Base-by-base conservation (phyloP, 2,888 invertebrate species). In the Apodemia mormo region DNA sequence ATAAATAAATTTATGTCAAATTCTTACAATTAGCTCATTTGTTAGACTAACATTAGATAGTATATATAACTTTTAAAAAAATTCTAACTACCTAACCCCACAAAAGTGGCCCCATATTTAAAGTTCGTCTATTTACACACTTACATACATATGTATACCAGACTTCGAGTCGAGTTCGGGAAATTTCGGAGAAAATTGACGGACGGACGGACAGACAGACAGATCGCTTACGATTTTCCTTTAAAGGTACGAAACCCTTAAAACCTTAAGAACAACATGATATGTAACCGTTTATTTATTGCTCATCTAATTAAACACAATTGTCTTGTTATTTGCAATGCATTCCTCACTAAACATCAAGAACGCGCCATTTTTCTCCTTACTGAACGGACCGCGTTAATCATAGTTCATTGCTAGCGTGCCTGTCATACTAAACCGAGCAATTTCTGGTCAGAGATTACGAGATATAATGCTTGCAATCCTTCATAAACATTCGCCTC, bases 401-500 rank as follows among this genome's bases (percentile, higher is more conserved):
- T 75, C 74, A 72, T 68, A 73, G 71, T 73, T 67, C 70, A 73
- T 75, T 70, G 69, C 74, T 69, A 68, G 72, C 71, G 71, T 72
- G 72, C 71, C 67, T 70, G 70, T 72, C 75, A 70, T 75, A 73
- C 70, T 70, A 56, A 68, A 70, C 72, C 68, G 69, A 71, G 70
- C 72, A 72, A 73, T 74, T 69, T 68, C 67, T 68, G 69, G 70
- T 69, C 65, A 37, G 43, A 70, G 69, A 75, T 75, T 70, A 70
- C 64, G 56, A 69, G 74, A 74, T 75, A 74, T 75, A 75, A 69
- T 72, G 68, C 61, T 37, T 14, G 70, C 72, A 71, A 74, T 73
- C 67, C 68, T 67, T 69, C 67, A 30, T 61, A 66, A 58, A 71
- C 65, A 74, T 70, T 70, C 66, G 66, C 70, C 67, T 43, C 40